These are phyloP conservation scores for Allophyes oxyacanthae DNA, from an alignment of 2,888 invertebrate species.

Conservation along the genomic window DNA sequence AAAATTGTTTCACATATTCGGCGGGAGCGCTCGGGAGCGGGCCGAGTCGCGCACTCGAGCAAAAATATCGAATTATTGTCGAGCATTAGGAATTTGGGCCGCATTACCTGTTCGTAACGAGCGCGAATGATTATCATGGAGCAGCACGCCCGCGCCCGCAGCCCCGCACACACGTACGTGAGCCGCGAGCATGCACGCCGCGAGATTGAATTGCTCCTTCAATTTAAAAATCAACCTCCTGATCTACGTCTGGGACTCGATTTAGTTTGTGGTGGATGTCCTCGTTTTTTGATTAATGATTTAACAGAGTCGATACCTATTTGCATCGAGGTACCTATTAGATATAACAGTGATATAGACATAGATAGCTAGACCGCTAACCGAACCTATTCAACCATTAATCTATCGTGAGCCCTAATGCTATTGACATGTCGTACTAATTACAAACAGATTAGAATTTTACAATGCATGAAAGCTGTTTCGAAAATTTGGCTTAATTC, in stretches of 20 bases:
- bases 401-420: slow-evolving; percentile 20
- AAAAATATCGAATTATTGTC: slow-evolving; percentile 84
- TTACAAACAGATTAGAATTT: slow-evolving; percentile 31
- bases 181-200: slow-evolving; percentile 13
- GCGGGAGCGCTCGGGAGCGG: slow-evolving; percentile 49
- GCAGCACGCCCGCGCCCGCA: slow-evolving; percentile 20
- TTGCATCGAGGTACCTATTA: slow-evolving; percentile 3
- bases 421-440: slow-evolving; percentile 32
- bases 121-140: slow-evolving; percentile 62
- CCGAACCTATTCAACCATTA: slow-evolving; percentile 30
- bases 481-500: too few species aligned
- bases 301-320: slow-evolving; percentile 13
- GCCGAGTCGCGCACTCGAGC: slow-evolving; percentile 70
- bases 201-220: slow-evolving; percentile 46
- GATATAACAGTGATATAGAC: slow-evolving; percentile 4
- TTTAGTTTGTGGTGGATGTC: slow-evolving; percentile 22
- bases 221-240: slow-evolving; percentile 48
- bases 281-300: slow-evolving; percentile 19
- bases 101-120: slow-evolving; percentile 69
- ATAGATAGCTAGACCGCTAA: background rate
- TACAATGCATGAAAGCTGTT: background rate
- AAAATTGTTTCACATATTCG: slow-evolving; percentile 85
- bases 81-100: slow-evolving; percentile 73
- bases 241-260: slow-evolving; percentile 28
- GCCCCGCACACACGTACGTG: slow-evolving; percentile 9